phyloP scores from a whole-genome alignment of 2,113 vertebrate genomes.

The Hypomesus transpacificus region DNA sequence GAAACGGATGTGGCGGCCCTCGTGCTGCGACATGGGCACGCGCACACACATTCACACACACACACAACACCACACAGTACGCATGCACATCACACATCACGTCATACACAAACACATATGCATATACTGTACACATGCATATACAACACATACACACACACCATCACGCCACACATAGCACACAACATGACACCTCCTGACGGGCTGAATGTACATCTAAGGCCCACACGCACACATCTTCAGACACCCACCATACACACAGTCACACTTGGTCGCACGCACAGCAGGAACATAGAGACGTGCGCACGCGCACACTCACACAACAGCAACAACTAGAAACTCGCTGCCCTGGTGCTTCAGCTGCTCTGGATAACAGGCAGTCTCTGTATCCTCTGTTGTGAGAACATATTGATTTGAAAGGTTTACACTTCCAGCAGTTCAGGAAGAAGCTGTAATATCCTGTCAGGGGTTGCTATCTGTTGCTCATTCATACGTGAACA shows the following conservation, averaged over 20 bases:
- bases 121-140: background rate
- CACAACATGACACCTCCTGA: too few relatives aligned
- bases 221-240: background rate
- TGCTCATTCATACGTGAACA: too few relatives aligned
- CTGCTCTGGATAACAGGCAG: background rate
- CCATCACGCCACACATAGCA: too few relatives aligned
- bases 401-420: too few relatives aligned
- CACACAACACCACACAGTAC: background rate
- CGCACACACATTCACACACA: conserved; percentile 30
- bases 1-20: background rate
- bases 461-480: too few relatives aligned
- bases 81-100: background rate
- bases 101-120: conserved; percentile 14
- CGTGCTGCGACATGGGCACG: conserved; percentile 29
- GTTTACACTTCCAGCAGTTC: too few relatives aligned
- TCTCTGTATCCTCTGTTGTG: conserved; percentile 7
- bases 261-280: background rate
- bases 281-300: conserved; percentile 33
- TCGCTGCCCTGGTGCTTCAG: background rate
- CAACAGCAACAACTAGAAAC: background rate
- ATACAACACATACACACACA: background rate
- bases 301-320: conserved; percentile 5
- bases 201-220: too few relatives aligned
- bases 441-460: too few relatives aligned
- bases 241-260: background rate